Base-by-base conservation (phyloP, 2,113 vertebrate species). In the Glaucidium brasilianum region DNA sequence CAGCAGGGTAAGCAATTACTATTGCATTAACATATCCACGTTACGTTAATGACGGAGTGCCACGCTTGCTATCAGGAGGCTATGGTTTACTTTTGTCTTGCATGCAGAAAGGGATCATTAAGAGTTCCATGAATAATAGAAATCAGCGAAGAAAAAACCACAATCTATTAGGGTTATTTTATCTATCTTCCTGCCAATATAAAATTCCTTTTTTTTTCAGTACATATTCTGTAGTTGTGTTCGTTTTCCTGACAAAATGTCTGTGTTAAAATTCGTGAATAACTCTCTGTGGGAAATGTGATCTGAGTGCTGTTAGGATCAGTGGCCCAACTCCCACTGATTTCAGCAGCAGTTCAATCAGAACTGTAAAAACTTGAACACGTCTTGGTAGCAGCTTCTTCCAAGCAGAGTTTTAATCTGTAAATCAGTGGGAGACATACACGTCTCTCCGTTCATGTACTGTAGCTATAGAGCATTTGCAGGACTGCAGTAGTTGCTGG, bases 81-180 rank as follows among this genome's bases (percentile, higher is more conserved):
- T 81, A 10, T 76, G 78, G 75, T 97, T 93, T 92, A 85, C 92
- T 90, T 94, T 71, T 73, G 67, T 95, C 86, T 88, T 62, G 13
- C 3, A 4, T 76, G 39, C 75, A 77, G 92, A 92, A 78, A 83
- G 59, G 67, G 59, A 94, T 96, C 88, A 74, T 96, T 97, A 96
- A 95, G 91, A 91, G 62, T 80, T 21, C 90, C 55, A 77, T 87
- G 91, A 96, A 93, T 94, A 96, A 95, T 77, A 79, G 90, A 95
- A 96, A 93, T 75, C 69, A 92, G 59, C 74, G 88, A 72, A 94
- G 59, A 22, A 92, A 53, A 92, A 83, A 77, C 45, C 20, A 30
- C n/a, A 37, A 1, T 14, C 41, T 82, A 29, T 79, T 91, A 79
- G 53, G 26, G 41, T 89, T 89, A 74, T 95, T 92, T 96, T 96